A percentile compares a stretch with the other conserved stretches of the same genome.
Evolutionary conservation across 2,888 invertebrate species (phyloP).

Genomic region (Anoplius nigerrimus): DNA sequence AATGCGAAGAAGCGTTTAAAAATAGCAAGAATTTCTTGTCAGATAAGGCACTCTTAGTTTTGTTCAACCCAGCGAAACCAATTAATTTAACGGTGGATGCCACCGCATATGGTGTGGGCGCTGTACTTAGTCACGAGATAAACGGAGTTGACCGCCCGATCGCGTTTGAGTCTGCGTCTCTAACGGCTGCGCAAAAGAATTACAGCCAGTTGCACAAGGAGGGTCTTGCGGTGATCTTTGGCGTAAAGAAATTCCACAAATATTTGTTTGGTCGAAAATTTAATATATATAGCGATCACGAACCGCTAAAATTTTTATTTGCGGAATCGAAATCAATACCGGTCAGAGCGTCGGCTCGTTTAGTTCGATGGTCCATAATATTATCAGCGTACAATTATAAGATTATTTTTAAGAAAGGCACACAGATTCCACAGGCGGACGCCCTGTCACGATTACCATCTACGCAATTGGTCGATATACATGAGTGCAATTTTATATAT

Average conservation of each 20-base stretch:
- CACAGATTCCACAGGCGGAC: constrained; percentile 25
- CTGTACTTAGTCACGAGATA: constrained; percentile 26
- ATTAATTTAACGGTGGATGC: constrained; percentile 30
- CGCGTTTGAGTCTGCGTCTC: constrained; percentile 29
- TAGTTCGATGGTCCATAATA: constrained; percentile 48
- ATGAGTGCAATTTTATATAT: constrained; percentile 7
- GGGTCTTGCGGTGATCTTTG: constrained; percentile 42
- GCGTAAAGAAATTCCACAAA: constrained; percentile 51
- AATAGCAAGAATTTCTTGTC: constrained; percentile 17
- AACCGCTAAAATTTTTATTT: constrained; percentile 47
- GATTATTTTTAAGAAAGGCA: constrained; percentile 15
- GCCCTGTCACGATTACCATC: constrained; percentile 31
- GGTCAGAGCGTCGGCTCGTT: constrained; percentile 43
- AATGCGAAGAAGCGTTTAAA: constrained; percentile 20
- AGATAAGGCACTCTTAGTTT: constrained; percentile 21
- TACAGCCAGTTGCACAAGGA: constrained; percentile 37
- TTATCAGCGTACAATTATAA: constrained; percentile 46
- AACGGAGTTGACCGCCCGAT: constrained; percentile 27
- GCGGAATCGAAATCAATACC: constrained; percentile 41
- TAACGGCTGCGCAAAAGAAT: constrained; percentile 21
- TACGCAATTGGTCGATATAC: constrained; percentile 1
- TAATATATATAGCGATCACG: neutral
- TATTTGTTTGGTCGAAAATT: constrained; percentile 47
- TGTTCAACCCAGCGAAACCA: constrained; percentile 24
- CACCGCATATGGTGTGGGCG: constrained; percentile 28